These are phyloP conservation scores for Otus scops DNA, from an alignment of 2,797 vertebrate genomes.

Conservation along the genomic window DNA sequence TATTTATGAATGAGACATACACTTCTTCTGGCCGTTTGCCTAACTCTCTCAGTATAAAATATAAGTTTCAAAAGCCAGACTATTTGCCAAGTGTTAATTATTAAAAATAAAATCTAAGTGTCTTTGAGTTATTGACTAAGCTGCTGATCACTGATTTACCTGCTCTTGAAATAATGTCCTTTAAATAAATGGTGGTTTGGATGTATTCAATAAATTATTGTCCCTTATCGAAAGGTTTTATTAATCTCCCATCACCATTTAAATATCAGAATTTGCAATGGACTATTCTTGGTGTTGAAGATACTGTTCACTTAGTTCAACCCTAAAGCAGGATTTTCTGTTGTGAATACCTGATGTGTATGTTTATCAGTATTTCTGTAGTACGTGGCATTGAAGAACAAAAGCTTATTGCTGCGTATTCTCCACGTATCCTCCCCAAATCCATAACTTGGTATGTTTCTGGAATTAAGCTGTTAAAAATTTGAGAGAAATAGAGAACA, in stretches of 20 bases:
- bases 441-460: background rate
- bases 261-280: background rate
- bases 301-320: background rate
- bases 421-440: background rate
- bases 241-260: slow-evolving; percentile 25
- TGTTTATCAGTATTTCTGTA: background rate
- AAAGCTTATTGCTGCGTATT: background rate
- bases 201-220: background rate
- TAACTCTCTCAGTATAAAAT: background rate
- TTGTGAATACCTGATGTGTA: background rate
- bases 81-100: slow-evolving; percentile 40
- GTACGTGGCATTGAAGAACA: background rate
- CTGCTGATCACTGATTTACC: slow-evolving; percentile 7
- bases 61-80: background rate
- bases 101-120: slow-evolving; percentile 30
- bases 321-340: background rate
- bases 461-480: background rate
- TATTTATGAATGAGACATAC: background rate
- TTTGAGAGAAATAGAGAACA: background rate
- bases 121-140: slow-evolving; percentile 39
- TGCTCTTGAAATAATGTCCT: slow-evolving; percentile 27
- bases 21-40: background rate
- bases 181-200: slow-evolving; percentile 13
- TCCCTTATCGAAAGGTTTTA: background rate
- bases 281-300: background rate